A percentile compares a stretch with the other conserved stretches of the same genome.
Evolutionary conservation across 2,113 vertebrate species (phyloP).

Genomic region (Campylomormyrus numenius): DNA sequence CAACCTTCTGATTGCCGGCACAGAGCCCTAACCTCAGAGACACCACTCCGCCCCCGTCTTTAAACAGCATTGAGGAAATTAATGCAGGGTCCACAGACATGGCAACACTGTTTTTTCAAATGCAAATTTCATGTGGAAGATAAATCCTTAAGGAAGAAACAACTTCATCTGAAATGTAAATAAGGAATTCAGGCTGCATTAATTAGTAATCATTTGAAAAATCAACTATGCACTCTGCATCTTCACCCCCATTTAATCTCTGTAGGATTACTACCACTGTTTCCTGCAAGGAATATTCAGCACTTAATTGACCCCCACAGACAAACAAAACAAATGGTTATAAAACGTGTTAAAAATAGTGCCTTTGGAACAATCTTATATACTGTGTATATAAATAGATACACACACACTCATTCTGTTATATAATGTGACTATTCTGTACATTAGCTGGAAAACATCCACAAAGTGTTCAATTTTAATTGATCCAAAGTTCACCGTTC

Average conservation of each 20-base stretch:
- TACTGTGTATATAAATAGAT: background rate
- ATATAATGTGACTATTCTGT: background rate
- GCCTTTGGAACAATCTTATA: background rate
- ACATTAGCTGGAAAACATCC: background rate
- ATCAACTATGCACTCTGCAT: background rate
- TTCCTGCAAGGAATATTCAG: background rate
- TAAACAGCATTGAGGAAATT: background rate
- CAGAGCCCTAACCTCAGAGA: too few species aligned
- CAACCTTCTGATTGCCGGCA: too few species aligned
- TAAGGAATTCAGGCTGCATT: background rate
- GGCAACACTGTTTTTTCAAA: background rate
- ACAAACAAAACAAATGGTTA: background rate
- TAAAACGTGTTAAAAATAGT: background rate
- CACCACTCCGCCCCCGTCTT: too few species aligned
- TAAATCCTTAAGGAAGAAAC: background rate
- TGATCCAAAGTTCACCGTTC: background rate
- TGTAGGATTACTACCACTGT: background rate
- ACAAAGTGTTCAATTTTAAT: background rate
- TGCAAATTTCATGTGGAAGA: background rate
- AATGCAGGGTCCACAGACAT: background rate
- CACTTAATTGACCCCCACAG: background rate
- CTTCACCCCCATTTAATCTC: background rate
- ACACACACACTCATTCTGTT: background rate
- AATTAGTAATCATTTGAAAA: constrained; percentile 4
- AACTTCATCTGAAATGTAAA: background rate